Percentiles rank a stretch among this genome's conserved stretches.
Conservation (phyloP, 1,140 invertebrate species). For the Prorops nasuta region DNA sequence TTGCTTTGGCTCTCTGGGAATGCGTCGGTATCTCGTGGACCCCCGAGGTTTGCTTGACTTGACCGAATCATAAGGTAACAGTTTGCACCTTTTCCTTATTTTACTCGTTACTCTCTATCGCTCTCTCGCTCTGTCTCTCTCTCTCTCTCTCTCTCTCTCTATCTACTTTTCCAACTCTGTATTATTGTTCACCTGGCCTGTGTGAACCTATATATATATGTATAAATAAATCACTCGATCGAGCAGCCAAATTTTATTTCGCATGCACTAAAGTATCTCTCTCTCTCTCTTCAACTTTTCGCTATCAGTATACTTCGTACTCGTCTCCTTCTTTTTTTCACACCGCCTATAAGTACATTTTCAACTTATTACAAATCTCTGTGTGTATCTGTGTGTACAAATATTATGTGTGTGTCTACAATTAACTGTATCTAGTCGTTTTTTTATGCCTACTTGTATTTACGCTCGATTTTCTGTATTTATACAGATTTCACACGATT, state of each 20-base stretch:
- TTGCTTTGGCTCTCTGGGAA: conserved; percentile 63
- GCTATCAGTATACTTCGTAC: too few relatives aligned
- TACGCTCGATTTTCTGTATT: conserved; percentile 15
- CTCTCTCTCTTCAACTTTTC: too few relatives aligned
- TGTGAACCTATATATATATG: conserved; percentile 32
- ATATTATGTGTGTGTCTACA: conserved; percentile 10
- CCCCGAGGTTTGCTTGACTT: conserved; percentile 60
- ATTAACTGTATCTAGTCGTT: conserved; percentile 14
- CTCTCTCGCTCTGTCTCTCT: too few relatives aligned
- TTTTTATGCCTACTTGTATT: too few relatives aligned
- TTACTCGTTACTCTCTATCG: conserved; percentile 37
- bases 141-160: too few relatives aligned
- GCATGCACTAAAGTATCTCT: too few relatives aligned
- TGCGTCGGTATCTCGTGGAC: conserved; percentile 61
- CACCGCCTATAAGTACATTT: not conserved
- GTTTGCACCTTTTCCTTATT: conserved; percentile 55
- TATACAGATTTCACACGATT: too few relatives aligned
- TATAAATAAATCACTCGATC: conserved; percentile 5
- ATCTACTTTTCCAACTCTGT: too few relatives aligned
- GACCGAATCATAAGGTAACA: conserved; percentile 59
- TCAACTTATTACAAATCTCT: conserved; percentile 14
- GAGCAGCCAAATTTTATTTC: conserved; percentile 25
- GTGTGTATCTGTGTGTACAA: conserved; percentile 16
- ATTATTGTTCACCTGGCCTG: conserved; percentile 32
- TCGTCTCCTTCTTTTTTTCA: conserved; percentile 19